Conservation (phyloP, 2,113 vertebrate species). For the Thymallus thymallus region DNA sequence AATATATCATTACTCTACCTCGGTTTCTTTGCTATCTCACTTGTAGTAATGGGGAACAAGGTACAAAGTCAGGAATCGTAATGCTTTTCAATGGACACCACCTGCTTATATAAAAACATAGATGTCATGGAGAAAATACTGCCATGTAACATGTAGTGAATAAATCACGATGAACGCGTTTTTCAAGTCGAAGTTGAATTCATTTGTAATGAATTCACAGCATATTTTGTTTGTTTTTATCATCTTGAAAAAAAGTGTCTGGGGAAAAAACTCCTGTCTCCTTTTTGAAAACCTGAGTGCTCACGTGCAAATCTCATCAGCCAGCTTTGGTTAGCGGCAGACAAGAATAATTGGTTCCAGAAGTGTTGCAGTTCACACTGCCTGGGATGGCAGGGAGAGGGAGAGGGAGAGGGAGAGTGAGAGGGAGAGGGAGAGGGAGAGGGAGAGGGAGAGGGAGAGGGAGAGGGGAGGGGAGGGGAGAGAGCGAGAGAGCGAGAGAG, state of each 20-base stretch:
- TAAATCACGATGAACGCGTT: constrained; percentile 43
- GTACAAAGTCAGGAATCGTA: constrained; percentile 46
- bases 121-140: constrained; percentile 42
- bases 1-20: constrained; percentile 59
- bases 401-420: constrained; percentile 14
- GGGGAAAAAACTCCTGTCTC: constrained; percentile 72
- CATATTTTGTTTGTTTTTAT: constrained; percentile 7
- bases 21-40: constrained; percentile 18
- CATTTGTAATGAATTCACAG: not conserved
- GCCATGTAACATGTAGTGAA: constrained; percentile 33
- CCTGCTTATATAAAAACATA: constrained; percentile 51
- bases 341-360: constrained; percentile 97
- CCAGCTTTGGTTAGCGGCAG: constrained; percentile 74
- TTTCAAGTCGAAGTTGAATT: constrained; percentile 8
- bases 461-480: too few relatives aligned
- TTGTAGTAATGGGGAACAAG: constrained; percentile 42
- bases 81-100: constrained; percentile 51
- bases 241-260: constrained; percentile 25
- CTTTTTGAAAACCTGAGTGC: constrained; percentile 87
- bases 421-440: constrained; percentile 39
- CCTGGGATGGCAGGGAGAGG: constrained; percentile 67
- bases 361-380: constrained; percentile 76
- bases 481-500: too few relatives aligned
- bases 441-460: not conserved
- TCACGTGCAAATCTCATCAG: constrained; percentile 96